Percentiles rank a stretch among this genome's conserved stretches.
These are phyloP conservation scores for Metopia argyrocephala DNA, from an alignment of 2,888 invertebrate species.

Conservation along the genomic window DNA sequence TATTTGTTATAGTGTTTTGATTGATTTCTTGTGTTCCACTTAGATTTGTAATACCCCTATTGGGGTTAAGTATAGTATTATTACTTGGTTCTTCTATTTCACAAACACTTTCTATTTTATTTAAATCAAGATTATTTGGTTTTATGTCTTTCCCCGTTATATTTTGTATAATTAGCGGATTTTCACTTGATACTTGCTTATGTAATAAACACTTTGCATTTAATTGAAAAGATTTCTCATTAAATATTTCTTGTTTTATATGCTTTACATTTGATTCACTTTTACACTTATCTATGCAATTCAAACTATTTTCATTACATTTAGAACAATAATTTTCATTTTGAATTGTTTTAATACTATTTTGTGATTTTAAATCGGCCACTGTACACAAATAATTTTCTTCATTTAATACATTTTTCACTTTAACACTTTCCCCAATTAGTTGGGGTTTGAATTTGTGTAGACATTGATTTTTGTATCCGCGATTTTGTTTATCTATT, in stretches of 20 bases:
- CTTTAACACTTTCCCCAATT: slow-evolving; percentile 4
- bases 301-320: background rate
- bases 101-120: slow-evolving; percentile 45
- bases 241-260: background rate
- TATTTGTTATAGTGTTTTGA: slow-evolving; percentile 29
- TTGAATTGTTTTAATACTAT: background rate
- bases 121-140: slow-evolving; percentile 30
- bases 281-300: background rate
- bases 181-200: slow-evolving; percentile 23
- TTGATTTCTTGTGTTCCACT: slow-evolving; percentile 37
- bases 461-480: slow-evolving; percentile 43
- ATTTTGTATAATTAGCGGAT: background rate
- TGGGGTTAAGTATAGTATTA: slow-evolving; percentile 49
- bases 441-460: slow-evolving; percentile 2
- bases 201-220: slow-evolving; percentile 20
- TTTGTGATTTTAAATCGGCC: background rate
- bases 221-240: background rate
- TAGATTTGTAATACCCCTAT: slow-evolving; percentile 41
- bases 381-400: background rate
- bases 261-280: background rate
- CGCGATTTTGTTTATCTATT: slow-evolving; percentile 51
- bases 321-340: no score
- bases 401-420: slow-evolving; percentile 10
- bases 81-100: slow-evolving; percentile 29
- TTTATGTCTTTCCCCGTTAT: slow-evolving; percentile 34